These are phyloP conservation scores for Clarias macrocephalus DNA, from an alignment of 2,113 vertebrate genomes.

Conservation along the genomic window DNA sequence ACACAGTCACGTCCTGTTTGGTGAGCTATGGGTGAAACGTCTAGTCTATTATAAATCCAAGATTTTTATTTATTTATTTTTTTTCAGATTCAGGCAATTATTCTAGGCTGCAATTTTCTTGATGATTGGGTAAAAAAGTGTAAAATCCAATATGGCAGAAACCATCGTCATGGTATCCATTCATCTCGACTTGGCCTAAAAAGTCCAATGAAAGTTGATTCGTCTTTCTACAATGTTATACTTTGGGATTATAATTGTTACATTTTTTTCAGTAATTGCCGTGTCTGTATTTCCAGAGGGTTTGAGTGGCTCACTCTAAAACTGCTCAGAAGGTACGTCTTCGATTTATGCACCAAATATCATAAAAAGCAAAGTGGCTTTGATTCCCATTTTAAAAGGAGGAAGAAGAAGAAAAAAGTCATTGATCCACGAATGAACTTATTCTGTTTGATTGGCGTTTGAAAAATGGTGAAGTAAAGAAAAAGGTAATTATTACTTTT, in stretches of 20 bases:
- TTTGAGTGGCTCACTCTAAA: neutral
- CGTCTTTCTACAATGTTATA: neutral
- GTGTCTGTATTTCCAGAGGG: neutral
- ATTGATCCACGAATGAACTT: too few relatives aligned
- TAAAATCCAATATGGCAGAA: neutral
- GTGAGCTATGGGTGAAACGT: neutral
- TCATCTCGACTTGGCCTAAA: neutral
- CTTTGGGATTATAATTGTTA: neutral
- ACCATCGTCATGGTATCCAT: neutral
- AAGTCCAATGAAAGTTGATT: neutral
- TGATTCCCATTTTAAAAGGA: neutral
- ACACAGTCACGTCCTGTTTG: neutral
- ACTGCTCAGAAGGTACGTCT: neutral
- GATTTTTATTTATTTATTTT: neutral
- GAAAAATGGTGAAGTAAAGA: too few relatives aligned
- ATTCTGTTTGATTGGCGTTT: too few relatives aligned
- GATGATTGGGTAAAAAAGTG: neutral
- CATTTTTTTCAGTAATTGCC: neutral
- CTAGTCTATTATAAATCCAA: neutral
- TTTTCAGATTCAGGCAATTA: neutral
- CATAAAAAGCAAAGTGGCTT: neutral
- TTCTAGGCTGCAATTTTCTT: neutral
- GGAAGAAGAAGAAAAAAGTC: neutral
- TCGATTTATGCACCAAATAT: neutral
- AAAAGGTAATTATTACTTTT: too few relatives aligned